phyloP scores from a whole-genome alignment of 1,140 invertebrate genomes.

The Parapsyche elsis region DNA sequence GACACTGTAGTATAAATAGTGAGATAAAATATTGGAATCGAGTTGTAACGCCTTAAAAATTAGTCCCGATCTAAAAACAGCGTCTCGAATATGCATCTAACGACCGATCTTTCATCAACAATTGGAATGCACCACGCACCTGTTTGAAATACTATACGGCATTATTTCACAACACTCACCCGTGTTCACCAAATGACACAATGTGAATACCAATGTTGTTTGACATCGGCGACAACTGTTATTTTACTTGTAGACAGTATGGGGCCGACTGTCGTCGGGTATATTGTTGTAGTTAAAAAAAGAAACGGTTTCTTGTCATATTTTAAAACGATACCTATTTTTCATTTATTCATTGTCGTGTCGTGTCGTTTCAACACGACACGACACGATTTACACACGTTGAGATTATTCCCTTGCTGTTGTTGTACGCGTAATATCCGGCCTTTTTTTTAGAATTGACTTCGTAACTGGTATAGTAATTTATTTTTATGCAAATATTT shows the following conservation, averaged over 20 bases:
- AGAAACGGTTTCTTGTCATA: background rate
- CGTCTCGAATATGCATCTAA: conserved; percentile 19
- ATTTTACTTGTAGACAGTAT: conserved; percentile 19
- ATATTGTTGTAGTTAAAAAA: background rate
- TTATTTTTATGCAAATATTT: no score
- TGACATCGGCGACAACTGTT: conserved; percentile 20
- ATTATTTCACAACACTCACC: conserved; percentile 43
- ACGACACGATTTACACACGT: no score
- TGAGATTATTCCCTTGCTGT: no score
- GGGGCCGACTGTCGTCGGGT: background rate
- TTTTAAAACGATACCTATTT: background rate
- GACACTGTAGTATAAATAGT: no score
- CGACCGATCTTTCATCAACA: conserved; percentile 21
- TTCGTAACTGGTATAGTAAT: no score
- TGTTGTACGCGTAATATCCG: no score
- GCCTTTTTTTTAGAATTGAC: no score
- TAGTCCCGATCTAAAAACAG: background rate
- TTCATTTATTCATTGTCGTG: no score
- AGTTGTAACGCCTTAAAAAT: no score
- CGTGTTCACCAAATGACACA: conserved; percentile 34
- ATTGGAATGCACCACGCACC: conserved; percentile 32
- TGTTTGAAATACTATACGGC: conserved; percentile 40
- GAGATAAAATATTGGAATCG: no score
- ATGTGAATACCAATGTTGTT: conserved; percentile 36
- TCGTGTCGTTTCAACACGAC: background rate